Base-by-base conservation (phyloP, 1,140 invertebrate genomes). In the Drosophila navojoa region DNA sequence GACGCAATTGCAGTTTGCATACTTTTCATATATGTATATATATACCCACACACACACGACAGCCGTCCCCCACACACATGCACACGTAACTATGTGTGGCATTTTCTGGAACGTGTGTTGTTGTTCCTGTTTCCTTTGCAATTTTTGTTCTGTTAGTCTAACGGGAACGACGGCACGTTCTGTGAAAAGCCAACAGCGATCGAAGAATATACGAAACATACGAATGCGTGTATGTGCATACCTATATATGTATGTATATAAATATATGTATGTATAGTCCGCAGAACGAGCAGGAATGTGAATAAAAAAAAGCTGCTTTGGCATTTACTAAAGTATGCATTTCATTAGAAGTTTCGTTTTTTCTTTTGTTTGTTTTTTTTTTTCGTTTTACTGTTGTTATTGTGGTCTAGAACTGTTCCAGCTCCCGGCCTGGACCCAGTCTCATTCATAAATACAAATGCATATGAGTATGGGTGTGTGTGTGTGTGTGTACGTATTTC, bases 371-470 rank as follows among this genome's bases (percentile, higher is more conserved):
- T n/a, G n/a, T n/a, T n/a, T 32, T 42, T 40, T 15, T 32, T 55
- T n/a, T 40, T 55, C 29, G 38, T 29, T 15, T 52, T 60, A 49
- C 47, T 35, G 57, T 38, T 71, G 25, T 67, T 35, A 19, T 62
- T 62, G 55, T 60, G 66, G 35, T 66, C 62, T 72, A 60, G n/a
- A 72, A 49, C 44, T 55, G 57, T 42, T 61, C 10, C 27, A 47
- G 54, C 42, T 45, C 42, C 6, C 35, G 35, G n/a, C 22, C 49
- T 42, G 63, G 53, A 66, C 40, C 32, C 38, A 52, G 27, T 53
- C 70, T 76, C 82, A 86, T 86, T 86, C 81, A 86, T 86, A 86
- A 86, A 87, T 76, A 64, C 77, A 59, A 42, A 58, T 15, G 25
- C 38, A 40, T 22, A 5, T 59, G 16, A 44, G 9, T 27, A 9